These are phyloP conservation scores for Adelphocoris suturalis DNA, from an alignment of 2,888 invertebrate genomes.

Conservation along the genomic window DNA sequence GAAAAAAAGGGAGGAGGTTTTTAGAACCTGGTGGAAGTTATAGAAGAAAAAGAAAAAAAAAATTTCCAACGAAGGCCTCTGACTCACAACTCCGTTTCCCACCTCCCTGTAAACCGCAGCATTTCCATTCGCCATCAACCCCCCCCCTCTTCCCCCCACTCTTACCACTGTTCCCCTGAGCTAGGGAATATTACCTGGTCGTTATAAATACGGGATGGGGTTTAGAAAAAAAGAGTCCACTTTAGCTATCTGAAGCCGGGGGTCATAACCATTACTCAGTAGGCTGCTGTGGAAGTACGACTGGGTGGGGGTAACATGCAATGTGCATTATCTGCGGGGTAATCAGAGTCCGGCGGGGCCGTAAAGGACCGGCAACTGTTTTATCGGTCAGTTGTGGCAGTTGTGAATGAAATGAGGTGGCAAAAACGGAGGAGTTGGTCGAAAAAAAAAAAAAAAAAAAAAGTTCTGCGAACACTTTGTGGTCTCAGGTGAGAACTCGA, in stretches of 20 bases:
- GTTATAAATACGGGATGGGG: constrained; percentile 54
- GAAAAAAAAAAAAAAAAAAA: background rate
- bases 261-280: constrained; percentile 58
- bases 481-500: too few species aligned
- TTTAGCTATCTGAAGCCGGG: constrained; percentile 19
- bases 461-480: background rate
- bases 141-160: background rate
- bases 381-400: constrained; percentile 32
- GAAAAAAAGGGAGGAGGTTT: constrained; percentile 17
- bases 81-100: background rate
- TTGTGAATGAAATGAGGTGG: constrained; percentile 28
- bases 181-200: constrained; percentile 50
- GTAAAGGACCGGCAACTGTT: constrained; percentile 3
- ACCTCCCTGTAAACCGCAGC: background rate
- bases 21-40: constrained; percentile 12
- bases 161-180: background rate
- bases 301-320: constrained; percentile 46
- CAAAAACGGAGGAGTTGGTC: background rate
- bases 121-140: constrained; percentile 55
- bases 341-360: constrained; percentile 24
- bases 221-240: background rate
- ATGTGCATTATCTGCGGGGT: constrained; percentile 46
- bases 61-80: constrained; percentile 5
- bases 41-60: background rate
- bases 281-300: background rate